phyloP scores from a whole-genome alignment of 64 coral and sea anemone genomes.

The Porites lutea region DNA sequence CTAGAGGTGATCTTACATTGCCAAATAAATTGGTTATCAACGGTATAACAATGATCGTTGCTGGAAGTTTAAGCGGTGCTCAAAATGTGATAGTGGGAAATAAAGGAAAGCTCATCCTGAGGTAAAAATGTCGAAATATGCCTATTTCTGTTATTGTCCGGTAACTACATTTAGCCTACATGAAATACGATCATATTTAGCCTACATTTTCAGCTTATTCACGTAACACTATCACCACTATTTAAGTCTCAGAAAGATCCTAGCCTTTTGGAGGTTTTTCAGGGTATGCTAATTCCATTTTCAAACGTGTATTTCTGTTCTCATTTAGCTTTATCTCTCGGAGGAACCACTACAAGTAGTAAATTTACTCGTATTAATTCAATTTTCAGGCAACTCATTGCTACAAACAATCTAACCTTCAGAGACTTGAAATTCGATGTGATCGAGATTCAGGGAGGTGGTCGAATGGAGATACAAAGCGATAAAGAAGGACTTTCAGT shows the following conservation, averaged over 20 bases:
- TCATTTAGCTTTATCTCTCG: too few species aligned
- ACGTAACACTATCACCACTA: too few species aligned
- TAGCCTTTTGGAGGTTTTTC: too few species aligned
- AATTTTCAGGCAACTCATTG: slow-evolving; percentile 77
- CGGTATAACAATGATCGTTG: slow-evolving; percentile 89
- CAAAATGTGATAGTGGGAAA: slow-evolving; percentile 91
- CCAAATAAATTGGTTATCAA: slow-evolving; percentile 81
- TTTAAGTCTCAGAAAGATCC: too few species aligned
- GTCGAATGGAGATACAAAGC: slow-evolving; percentile 91
- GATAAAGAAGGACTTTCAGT: slow-evolving; percentile 82
- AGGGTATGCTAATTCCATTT: too few species aligned
- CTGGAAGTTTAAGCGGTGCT: slow-evolving; percentile 93
- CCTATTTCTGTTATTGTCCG: too few species aligned
- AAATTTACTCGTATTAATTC: neutral
- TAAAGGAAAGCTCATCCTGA: slow-evolving; percentile 88
- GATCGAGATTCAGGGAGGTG: slow-evolving; percentile 88
- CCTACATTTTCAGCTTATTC: too few species aligned
- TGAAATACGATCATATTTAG: too few species aligned
- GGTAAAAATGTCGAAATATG: slow-evolving; percentile 14
- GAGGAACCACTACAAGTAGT: too few species aligned
- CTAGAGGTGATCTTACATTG: slow-evolving; percentile 80
- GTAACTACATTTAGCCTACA: too few species aligned
- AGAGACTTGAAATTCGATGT: slow-evolving; percentile 75
- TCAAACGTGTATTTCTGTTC: too few species aligned
- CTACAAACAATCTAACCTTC: slow-evolving; percentile 73